Evolutionary conservation across 2,113 vertebrate species (phyloP).

Genomic region (Perca flavescens): DNA sequence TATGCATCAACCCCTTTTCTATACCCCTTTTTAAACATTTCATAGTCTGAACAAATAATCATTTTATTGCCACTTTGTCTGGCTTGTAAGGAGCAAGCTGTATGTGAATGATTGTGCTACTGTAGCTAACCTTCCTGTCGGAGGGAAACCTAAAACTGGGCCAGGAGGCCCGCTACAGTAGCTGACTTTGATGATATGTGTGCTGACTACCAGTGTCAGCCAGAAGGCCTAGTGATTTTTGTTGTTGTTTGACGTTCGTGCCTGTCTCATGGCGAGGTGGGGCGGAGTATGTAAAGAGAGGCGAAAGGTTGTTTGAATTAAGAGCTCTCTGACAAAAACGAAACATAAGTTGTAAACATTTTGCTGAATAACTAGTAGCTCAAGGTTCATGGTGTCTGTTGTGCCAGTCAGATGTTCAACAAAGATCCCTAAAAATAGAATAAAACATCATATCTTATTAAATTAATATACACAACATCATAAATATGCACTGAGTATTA

Average conservation of each 20-base stretch:
- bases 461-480: not conserved
- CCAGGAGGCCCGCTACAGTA: not conserved
- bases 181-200: not conserved
- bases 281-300: not conserved
- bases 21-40: no score
- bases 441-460: not conserved
- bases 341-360: not conserved
- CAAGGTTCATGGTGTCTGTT: not conserved
- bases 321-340: not conserved
- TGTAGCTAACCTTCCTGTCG: conserved; percentile 1
- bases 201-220: not conserved
- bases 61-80: no score
- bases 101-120: not conserved
- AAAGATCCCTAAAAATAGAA: not conserved
- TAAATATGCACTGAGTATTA: not conserved
- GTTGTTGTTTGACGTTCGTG: not conserved
- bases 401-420: not conserved
- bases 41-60: no score
- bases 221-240: not conserved
- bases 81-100: not conserved
- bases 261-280: not conserved
- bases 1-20: no score
- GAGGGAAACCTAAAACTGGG: not conserved
- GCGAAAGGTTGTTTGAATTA: not conserved
- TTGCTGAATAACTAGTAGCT: not conserved